Evolutionary conservation across 2,113 vertebrate species (phyloP).

Genomic region (Solea solea): DNA sequence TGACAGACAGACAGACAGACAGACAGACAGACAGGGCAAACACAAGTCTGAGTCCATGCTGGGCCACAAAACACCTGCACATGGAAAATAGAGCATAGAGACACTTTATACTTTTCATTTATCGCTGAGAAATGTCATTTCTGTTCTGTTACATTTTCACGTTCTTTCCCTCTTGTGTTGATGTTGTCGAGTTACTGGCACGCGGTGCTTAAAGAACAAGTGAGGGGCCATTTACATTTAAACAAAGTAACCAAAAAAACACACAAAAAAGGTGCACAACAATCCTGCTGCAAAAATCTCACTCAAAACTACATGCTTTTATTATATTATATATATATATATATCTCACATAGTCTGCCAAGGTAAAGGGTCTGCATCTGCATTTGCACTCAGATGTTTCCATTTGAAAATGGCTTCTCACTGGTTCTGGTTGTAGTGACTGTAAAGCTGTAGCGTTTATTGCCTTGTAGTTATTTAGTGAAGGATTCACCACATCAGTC

Average conservation of each 20-base stretch:
- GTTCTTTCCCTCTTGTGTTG: slow-evolving; percentile 45
- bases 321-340: neutral
- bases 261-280: too few relatives aligned
- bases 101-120: slow-evolving; percentile 72
- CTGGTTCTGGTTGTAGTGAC: neutral
- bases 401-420: neutral
- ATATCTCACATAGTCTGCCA: slow-evolving; percentile 6
- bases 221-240: too few relatives aligned
- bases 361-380: neutral
- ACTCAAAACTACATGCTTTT: too few relatives aligned
- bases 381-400: neutral
- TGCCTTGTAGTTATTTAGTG: slow-evolving; percentile 1
- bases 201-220: slow-evolving; percentile 14
- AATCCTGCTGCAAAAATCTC: neutral
- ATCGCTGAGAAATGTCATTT: slow-evolving; percentile 44
- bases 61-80: slow-evolving; percentile 35
- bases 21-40: slow-evolving; percentile 1
- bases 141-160: slow-evolving; percentile 55
- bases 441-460: neutral
- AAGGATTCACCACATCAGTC: slow-evolving; percentile 1
- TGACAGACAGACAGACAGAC: neutral
- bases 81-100: slow-evolving; percentile 65
- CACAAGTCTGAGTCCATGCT: slow-evolving; percentile 29
- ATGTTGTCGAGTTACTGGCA: slow-evolving; percentile 43
- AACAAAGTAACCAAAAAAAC: slow-evolving; percentile 1